phyloP scores from a whole-genome alignment of 37 sponge, comb jelly and placozoan species.

The Ianthella basta region DNA sequence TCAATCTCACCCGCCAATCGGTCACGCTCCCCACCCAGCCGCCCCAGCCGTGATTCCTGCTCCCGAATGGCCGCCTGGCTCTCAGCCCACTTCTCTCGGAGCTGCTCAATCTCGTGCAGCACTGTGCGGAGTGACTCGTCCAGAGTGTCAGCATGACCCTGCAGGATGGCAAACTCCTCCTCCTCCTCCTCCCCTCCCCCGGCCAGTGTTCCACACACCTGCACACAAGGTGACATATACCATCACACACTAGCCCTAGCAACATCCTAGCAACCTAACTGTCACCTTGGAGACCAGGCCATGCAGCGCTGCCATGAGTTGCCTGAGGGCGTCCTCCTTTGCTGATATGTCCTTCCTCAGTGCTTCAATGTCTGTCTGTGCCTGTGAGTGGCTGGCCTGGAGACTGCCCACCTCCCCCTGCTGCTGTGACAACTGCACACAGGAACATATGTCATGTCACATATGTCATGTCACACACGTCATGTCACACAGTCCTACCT shows the following conservation, averaged over 20 bases:
- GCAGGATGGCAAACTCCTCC: neutral
- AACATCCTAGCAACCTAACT: neutral
- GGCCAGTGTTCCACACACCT: neutral
- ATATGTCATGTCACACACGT: too few relatives aligned
- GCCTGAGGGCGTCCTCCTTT: neutral
- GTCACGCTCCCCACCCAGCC: neutral
- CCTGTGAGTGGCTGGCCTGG: neutral
- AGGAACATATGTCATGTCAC: neutral
- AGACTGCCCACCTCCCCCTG: too few relatives aligned
- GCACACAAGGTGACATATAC: neutral
- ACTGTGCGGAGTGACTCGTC: neutral
- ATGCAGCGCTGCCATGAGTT: neutral
- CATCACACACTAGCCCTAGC: neutral
- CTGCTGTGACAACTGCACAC: neutral
- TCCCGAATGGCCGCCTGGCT: neutral
- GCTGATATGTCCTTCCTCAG: neutral
- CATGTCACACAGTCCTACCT: too few relatives aligned
- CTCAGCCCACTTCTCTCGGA: neutral
- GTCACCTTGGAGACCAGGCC: neutral
- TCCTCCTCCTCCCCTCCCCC: neutral
- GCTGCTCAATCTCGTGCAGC: constrained; percentile 10
- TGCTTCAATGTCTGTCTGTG: neutral
- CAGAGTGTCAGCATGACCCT: neutral
- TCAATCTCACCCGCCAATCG: neutral
- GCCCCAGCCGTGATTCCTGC: neutral